Evolutionary conservation across 2,113 vertebrate species (phyloP), one percentile per base, ranked within the genome.

Genomic region (Eleginops maclovinus): DNA sequence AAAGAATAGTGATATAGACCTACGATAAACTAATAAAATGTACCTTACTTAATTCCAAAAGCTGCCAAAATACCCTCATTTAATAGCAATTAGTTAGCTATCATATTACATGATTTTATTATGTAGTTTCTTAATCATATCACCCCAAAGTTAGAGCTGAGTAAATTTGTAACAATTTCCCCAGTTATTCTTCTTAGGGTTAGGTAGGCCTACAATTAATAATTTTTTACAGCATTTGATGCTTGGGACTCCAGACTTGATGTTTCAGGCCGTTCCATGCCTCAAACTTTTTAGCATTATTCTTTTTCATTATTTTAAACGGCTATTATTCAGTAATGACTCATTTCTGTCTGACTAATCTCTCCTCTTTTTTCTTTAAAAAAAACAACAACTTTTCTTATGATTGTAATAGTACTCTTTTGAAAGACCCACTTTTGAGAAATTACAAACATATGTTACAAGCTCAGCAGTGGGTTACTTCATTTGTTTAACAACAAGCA

Each of bases 401-500:
- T 19, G 46, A 14, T 67, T 24, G 13, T 51, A 63, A 19, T 12
- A 8, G 22, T 55, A 13, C 36, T 68, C 28, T 46, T 4, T 22
- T 21, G 24, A 46, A 73, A 47, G 22, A 40, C 8, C 9, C 21
- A 67, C 28, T 3, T 1, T 4, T 66, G 17, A 59, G 53, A 51
- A 61, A 60, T 76, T 41, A n/a, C 17, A 0, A 17, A n/a, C 53
- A 56, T 22, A 54, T 54, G 31, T 41, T 26, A 5, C 5, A 44
- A 53, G 36, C 9, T 28, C 7, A 36, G 31, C 5, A 36, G 24
- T 14, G 17, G 22, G 9, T 44, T 55, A n/a, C 50, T 40, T 56
- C 1, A 56, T 36, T 66, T 54, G 14, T 59, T 61, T 31, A 24
- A 10, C 71, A 68, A 76, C 47, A 50, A 69, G 44, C 21, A 7